phyloP scores from a whole-genome alignment of 92 coral and sea anemone genomes.

The Umimayanthus kanabou region DNA sequence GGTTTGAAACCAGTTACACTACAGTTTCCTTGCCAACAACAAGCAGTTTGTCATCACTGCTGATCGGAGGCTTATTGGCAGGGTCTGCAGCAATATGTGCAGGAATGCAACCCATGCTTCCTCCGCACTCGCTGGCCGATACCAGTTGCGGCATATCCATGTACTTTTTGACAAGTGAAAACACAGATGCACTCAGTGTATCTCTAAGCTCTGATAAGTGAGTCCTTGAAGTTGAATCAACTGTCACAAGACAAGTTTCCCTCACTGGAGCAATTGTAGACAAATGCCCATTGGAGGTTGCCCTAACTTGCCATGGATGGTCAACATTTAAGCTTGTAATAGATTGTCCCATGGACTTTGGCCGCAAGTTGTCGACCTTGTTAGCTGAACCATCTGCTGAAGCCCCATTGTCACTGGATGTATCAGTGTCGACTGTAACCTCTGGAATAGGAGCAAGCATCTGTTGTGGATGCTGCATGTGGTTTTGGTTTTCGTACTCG shows the following conservation, averaged over 20 bases:
- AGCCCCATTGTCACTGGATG: neutral
- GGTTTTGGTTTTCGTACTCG: slow-evolving; percentile 22
- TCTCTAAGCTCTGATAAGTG: slow-evolving; percentile 68
- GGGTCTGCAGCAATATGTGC: slow-evolving; percentile 70
- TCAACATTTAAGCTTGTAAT: slow-evolving; percentile 21
- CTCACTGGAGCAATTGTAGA: slow-evolving; percentile 52
- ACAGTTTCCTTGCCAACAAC: slow-evolving; percentile 64
- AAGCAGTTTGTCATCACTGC: slow-evolving; percentile 16
- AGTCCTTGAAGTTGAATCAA: slow-evolving; percentile 61
- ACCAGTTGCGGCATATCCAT: slow-evolving; percentile 81
- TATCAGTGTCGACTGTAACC: slow-evolving; percentile 15
- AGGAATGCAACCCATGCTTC: slow-evolving; percentile 88
- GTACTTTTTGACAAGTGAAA: slow-evolving; percentile 73
- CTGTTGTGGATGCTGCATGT: neutral
- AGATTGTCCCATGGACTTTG: slow-evolving; percentile 23
- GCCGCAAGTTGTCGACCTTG: neutral
- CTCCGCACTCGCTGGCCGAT: slow-evolving; percentile 83
- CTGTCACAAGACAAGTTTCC: slow-evolving; percentile 76
- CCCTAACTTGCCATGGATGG: slow-evolving; percentile 57
- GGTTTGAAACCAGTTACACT: slow-evolving; percentile 28
- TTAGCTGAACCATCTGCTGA: neutral
- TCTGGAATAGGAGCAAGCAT: slow-evolving; percentile 32
- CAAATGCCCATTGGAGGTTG: slow-evolving; percentile 51
- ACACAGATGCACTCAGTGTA: slow-evolving; percentile 77
- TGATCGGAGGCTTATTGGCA: slow-evolving; percentile 29